Percentiles rank a stretch among this genome's conserved stretches.
These are phyloP conservation scores for Zhuqinia jingwanae DNA, from an alignment of 2,888 invertebrate genomes.

Conservation along the genomic window DNA sequence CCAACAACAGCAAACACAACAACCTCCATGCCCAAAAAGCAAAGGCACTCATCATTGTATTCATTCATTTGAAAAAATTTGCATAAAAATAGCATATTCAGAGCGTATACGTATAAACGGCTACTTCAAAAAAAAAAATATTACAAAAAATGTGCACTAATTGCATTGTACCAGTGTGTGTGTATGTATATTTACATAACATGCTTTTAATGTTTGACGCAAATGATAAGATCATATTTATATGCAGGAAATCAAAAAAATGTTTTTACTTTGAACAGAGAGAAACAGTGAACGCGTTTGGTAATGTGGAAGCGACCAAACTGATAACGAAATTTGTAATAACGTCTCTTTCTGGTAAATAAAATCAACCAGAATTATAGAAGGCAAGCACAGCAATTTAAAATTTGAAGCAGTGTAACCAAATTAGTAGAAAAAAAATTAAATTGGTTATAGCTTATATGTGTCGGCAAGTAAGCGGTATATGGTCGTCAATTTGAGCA, in stretches of 20 bases:
- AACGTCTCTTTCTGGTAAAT: no score
- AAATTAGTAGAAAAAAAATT: neutral
- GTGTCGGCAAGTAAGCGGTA: no score
- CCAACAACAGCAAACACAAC: slow-evolving; percentile 4
- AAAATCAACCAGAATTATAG: no score
- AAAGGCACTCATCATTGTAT: slow-evolving; percentile 25
- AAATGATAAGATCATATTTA: neutral
- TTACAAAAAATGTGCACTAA: slow-evolving; percentile 1
- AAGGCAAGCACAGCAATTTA: no score
- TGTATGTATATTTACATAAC: slow-evolving; percentile 33
- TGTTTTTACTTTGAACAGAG: neutral
- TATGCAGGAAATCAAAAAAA: slow-evolving; percentile 27
- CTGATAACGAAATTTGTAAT: no score
- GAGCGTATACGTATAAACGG: slow-evolving; percentile 56
- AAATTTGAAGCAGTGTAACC: neutral
- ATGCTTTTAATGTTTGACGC: no score
- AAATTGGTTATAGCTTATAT: no score
- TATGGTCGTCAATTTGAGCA: slow-evolving; percentile 19
- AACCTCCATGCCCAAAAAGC: neutral
- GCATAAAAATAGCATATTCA: slow-evolving; percentile 44
- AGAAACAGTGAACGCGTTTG: no score
- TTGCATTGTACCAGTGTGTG: slow-evolving; percentile 1
- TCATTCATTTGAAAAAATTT: slow-evolving; percentile 49
- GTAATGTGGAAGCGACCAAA: no score
- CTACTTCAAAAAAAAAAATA: slow-evolving; percentile 27